These are phyloP conservation scores for Aphelenchoides besseyi DNA, from an alignment of 1,140 invertebrate genomes.

Conservation along the genomic window DNA sequence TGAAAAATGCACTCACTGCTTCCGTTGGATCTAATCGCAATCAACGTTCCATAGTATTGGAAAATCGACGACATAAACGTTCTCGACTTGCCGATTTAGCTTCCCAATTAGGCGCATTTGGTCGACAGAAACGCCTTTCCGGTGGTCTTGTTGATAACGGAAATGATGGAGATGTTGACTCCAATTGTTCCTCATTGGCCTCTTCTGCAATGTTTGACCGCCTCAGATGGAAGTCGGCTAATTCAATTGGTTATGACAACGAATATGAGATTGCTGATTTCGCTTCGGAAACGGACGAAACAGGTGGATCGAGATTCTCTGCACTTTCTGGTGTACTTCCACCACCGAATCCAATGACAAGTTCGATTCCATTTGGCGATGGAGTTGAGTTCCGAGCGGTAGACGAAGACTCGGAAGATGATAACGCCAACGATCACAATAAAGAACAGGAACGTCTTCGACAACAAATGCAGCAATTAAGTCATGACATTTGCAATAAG, in stretches of 20 bases:
- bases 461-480: conserved; percentile 26
- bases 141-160: conserved; percentile 20
- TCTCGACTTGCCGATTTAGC: background rate
- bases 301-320: conserved; percentile 6
- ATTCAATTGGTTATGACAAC: conserved; percentile 46
- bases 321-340: background rate
- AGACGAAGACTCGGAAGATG: conserved; percentile 33
- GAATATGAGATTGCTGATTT: conserved; percentile 34
- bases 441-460: conserved; percentile 2
- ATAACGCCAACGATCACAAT: background rate
- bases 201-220: conserved; percentile 38
- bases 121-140: background rate
- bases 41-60: background rate
- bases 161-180: conserved; percentile 42
- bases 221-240: conserved; percentile 37
- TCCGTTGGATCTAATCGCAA: background rate
- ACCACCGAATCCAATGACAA: background rate
- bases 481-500: conserved; percentile 31
- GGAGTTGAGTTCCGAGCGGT: conserved; percentile 33
- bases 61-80: conserved; percentile 17
- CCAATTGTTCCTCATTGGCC: conserved; percentile 42
- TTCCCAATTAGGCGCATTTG: background rate
- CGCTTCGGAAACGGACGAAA: conserved; percentile 28
- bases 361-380: conserved; percentile 12
- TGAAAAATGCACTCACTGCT: conserved; percentile 26